Base-by-base conservation (phyloP, 2,113 vertebrate species). In the Tenebrosternarchus preto region DNA sequence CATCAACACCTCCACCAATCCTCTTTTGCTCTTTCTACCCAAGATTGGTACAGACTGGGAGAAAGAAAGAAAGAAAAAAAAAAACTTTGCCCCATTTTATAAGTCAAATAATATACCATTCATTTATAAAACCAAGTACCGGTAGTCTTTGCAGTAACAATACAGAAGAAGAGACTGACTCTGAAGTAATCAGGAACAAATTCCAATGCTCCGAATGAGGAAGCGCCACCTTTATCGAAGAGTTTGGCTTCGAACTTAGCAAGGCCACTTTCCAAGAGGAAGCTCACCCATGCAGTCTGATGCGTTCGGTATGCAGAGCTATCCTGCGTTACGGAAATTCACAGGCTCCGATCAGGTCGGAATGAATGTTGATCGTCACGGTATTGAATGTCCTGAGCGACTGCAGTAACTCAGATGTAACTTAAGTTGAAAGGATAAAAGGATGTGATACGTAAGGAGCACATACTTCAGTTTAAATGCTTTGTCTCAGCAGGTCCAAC, bases 1-100 rank as follows among this genome's bases (percentile, higher is more conserved):
- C 33, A 36, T 36, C 6, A 36, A 86, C 89, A 88, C 86, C 80
- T 66, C 76, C 82, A 71, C 79, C 76, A n/a, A 78, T 80, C 59
- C 46, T 78, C 71, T 68, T 84, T 84, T 85, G 3, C 56, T 74
- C 19, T 43, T 53, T 84, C 88, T 80, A 88, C 77, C 70, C 72
- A 78, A 87, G 73, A 77, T 76, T 27, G 25, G 77, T 81, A 56
- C 67, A 61, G 33, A 61, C 72, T 50, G 20, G 39, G 43, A 73
- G 17, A 71, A 70, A 22, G 36, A 50, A 75, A 43, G 43, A 78
- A 77, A 80, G 36, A n/a, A n/a, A n/a, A n/a, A n/a, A n/a, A n/a
- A n/a, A n/a, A n/a, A n/a, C n/a, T n/a, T n/a, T n/a, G n/a, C n/a
- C n/a, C n/a, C n/a, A n/a, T n/a, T n/a, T n/a, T n/a, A n/a, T n/a